Evolutionary conservation across 2,888 invertebrate species (phyloP).

Genomic region (Arrhopalites spinosus): DNA sequence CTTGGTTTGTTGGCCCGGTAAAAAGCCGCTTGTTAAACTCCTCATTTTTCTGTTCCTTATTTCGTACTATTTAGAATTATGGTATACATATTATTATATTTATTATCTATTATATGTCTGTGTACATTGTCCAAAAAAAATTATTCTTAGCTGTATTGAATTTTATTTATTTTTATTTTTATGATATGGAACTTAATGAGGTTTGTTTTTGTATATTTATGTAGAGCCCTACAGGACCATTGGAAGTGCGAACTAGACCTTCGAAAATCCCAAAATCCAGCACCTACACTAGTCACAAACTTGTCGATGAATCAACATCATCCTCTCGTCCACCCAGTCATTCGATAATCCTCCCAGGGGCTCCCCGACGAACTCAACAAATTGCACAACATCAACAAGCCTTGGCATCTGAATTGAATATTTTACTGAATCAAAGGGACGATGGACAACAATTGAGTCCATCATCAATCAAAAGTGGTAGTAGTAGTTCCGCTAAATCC

Average conservation of each 20-base stretch:
- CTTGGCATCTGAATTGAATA: constrained; percentile 34
- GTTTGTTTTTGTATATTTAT: too few species aligned
- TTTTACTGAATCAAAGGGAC: constrained; percentile 12
- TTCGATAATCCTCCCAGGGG: not conserved
- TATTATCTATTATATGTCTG: not conserved
- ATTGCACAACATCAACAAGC: constrained; percentile 24
- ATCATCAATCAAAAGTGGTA: constrained; percentile 4
- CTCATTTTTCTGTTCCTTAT: not conserved
- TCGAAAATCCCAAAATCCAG: constrained; percentile 38
- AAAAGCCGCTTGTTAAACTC: constrained; percentile 31
- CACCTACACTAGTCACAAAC: constrained; percentile 22
- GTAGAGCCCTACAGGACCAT: constrained; percentile 50
- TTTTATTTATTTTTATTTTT: not conserved
- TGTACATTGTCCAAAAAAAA: not conserved
- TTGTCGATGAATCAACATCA: constrained; percentile 12
- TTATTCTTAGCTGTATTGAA: not conserved
- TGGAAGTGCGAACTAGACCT: constrained; percentile 35
- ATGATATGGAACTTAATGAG: too few species aligned
- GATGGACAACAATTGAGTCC: not conserved
- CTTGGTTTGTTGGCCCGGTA: constrained; percentile 44
- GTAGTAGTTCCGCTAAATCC: constrained; percentile 3
- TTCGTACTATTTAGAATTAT: not conserved
- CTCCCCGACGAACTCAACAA: not conserved
- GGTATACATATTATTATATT: too few species aligned
- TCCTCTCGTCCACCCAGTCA: constrained; percentile 13